Conservation (phyloP, 2,888 invertebrate genomes). For the Thysanoteuthis rhombus region DNA sequence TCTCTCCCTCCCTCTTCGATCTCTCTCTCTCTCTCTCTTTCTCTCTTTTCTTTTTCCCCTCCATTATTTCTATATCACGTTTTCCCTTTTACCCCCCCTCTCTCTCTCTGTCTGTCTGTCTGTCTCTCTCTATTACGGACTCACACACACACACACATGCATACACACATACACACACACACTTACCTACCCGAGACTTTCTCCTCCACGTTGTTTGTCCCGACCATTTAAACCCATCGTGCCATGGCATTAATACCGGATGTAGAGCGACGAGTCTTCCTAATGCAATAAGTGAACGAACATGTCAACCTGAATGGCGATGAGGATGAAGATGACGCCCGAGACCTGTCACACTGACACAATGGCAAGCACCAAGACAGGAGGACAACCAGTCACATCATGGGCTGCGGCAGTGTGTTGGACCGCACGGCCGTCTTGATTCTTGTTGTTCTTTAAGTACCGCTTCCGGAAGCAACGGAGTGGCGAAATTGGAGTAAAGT, state of each 20-base stretch:
- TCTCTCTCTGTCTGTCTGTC: no score
- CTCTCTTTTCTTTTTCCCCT: no score
- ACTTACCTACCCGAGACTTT: not conserved
- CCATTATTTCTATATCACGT: no score
- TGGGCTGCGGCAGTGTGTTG: not conserved
- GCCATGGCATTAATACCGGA: not conserved
- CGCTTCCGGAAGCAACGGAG: no score
- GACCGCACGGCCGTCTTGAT: not conserved
- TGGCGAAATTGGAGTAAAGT: no score
- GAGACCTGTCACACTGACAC: not conserved
- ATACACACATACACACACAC: no score
- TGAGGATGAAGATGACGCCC: not conserved
- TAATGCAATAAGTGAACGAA: not conserved
- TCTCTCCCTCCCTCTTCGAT: no score
- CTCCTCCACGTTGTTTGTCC: not conserved
- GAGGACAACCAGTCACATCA: not conserved
- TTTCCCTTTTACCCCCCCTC: no score
- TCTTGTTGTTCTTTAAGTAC: not conserved
- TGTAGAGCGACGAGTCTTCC: no score
- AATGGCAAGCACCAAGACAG: not conserved
- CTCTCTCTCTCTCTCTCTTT: no score
- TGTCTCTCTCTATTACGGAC: no score
- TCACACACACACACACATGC: no score
- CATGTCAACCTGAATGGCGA: not conserved
- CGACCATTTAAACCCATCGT: not conserved